phyloP scores from a whole-genome alignment of 2,113 vertebrate genomes.

The Bubo blakistoni region DNA sequence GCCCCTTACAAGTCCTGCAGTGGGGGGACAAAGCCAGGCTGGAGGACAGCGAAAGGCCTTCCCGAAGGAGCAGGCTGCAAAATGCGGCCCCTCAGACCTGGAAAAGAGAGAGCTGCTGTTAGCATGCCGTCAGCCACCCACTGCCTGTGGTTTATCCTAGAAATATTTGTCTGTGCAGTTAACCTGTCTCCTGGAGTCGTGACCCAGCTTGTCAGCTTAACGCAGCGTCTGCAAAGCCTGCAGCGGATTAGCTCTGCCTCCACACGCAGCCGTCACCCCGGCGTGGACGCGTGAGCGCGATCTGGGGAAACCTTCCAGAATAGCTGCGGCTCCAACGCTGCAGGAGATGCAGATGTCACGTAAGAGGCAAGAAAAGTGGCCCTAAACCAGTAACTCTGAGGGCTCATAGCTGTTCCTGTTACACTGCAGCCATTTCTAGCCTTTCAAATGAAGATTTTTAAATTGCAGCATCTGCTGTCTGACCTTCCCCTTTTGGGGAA shows the following conservation, averaged over 20 bases:
- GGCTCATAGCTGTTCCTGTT: background rate
- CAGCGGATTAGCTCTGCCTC: background rate
- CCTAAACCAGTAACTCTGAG: background rate
- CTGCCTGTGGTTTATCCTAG: background rate
- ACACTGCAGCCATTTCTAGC: background rate
- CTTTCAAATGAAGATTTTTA: background rate
- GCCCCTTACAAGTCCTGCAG: fast-evolving
- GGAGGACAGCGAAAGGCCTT: background rate
- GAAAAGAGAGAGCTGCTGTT: background rate
- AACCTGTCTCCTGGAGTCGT: background rate
- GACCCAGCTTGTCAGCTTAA: conserved; percentile 14
- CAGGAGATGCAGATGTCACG: background rate
- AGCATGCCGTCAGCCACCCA: fast-evolving
- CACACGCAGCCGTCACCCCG: background rate
- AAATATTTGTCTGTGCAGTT: background rate
- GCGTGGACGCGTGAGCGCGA: fast-evolving
- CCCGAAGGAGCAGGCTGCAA: background rate
- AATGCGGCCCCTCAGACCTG: background rate
- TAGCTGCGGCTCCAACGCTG: background rate
- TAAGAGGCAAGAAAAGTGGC: background rate
- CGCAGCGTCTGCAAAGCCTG: background rate
- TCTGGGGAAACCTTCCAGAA: background rate
- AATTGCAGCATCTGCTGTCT: background rate
- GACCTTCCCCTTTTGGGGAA: background rate
- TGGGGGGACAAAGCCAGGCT: background rate